Evolutionary conservation across 92 coral and sea anemone genomes (phyloP), one percentile per base, ranked within the genome.

Genomic region (Paramuricea clavata): DNA sequence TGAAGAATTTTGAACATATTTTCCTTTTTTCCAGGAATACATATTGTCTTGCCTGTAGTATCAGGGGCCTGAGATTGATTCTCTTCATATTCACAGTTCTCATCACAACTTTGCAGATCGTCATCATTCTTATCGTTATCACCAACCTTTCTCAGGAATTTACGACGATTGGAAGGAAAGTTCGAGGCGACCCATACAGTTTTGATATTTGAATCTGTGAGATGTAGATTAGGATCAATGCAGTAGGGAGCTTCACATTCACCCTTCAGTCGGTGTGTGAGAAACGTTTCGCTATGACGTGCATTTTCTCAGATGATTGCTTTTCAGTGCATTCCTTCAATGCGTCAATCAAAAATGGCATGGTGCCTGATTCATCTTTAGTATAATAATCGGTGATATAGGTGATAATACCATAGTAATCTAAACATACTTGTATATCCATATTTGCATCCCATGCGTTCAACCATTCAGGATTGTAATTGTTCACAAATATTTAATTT

Each of bases 391-490:
- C 76, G 13, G 76, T 69, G 43, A 69, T 60, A 28, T 60, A 60
- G 3, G 68, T 60, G 68, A 60, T 60, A 60, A 60, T 28, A n/a
- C 68, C 68, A 28, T 60, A 60, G 68, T 60, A 60, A 28, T 60
- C 68, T 60, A 60, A 22, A 60, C 68, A 60, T 28, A 69, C 44
- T 31, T 69, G 76, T 69, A 69, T 69, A 31, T 69, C 76, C 76
- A 69, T 69, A 69, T 69, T 68, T 0, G 74, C 74, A 68, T 68
- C 23, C 74, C 74, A 68, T 30, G 74, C 74, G 7, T 73, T 73
- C 56, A 73, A 73, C 78, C 78, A 73, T 35, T 73, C 78, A 73
- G 78, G 47, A 39, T 73, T 73, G 78, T 73, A 73, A 73, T 73
- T 73, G 78, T 73, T 73, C 78, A 73, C 78, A 41, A 73, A 73